A percentile compares a stretch with the other conserved stretches of the same genome.
Evolutionary conservation across 1,140 invertebrate genomes (phyloP).

Genomic region (Pomacea maculata): DNA sequence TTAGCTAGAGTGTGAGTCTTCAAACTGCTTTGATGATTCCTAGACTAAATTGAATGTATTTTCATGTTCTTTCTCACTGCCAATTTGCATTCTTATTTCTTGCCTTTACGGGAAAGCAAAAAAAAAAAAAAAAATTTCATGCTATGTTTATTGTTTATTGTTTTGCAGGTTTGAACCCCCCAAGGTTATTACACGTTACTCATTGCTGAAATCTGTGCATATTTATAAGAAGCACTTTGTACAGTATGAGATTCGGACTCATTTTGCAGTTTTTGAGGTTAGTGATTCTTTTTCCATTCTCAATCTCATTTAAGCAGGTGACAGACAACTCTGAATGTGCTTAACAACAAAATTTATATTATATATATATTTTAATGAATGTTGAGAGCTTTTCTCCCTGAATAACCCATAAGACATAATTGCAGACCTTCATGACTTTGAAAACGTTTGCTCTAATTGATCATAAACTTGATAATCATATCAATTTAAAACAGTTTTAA

Average conservation of each 20-base stretch:
- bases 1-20: constrained; percentile 76
- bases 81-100: not conserved
- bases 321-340: no score
- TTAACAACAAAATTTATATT: no score
- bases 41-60: no score
- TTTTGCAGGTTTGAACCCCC: constrained; percentile 74
- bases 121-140: not conserved
- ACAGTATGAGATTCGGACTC: constrained; percentile 95
- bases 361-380: no score
- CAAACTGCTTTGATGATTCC: not conserved
- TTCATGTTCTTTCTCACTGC: not conserved
- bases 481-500: no score
- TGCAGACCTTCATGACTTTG: no score
- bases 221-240: constrained; percentile 94
- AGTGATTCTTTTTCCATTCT: not conserved
- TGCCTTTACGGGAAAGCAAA: not conserved
- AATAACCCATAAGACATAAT: no score
- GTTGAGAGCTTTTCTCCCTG: no score
- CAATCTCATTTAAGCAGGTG: not conserved
- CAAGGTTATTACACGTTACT: constrained; percentile 71
- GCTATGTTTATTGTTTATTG: constrained; percentile 8
- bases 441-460: no score
- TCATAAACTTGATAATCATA: no score
- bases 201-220: constrained; percentile 87
- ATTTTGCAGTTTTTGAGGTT: constrained; percentile 86